Base-by-base conservation (phyloP, 2,113 vertebrate species). In the Sialia sialis region DNA sequence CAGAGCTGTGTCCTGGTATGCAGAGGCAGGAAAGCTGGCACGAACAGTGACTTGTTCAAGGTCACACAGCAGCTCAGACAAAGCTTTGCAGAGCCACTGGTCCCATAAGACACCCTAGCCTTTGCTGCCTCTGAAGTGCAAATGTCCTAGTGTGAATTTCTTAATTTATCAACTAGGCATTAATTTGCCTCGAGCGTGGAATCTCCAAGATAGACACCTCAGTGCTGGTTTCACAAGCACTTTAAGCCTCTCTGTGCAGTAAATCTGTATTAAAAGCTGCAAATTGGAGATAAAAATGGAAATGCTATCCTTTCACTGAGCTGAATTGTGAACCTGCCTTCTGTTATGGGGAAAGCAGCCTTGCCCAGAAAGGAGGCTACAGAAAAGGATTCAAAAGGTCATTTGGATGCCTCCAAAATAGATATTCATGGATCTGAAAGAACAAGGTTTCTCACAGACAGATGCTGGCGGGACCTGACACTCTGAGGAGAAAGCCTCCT, bases 201-300 rank as follows among this genome's bases (percentile, higher is more conserved):
- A 80, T 51, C 72, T 80, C 51, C 48, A 54, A 13, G 67, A 44
- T 2, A 3, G 58, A 16, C 63, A 93, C 39, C 60, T 78, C 66
- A 20, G 67, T 19, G 39, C 48, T 74, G 49, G 63, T 87, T 95
- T 82, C 69, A 43, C 3, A 9, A 70, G 77, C 41, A 46, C 82
- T 76, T n/a, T 70, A 94, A 93, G 63, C 70, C 75, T 70, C 51
- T 49, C 87, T 54, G 63, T 22, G 92, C 66, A 82, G 80, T n/a
- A 84, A 82, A 91, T 78, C 93, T 89, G n/a, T 38, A 77, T 43
- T 75, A 62, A 67, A 89, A 88, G 79, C 74, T 82, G 66, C 70
- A 94, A 89, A 95, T 1, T 58, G 58, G 90, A 95, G 78, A 91
- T 72, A 87, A 96, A 95, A 96, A 83, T 84, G 84, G n/a, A 82